phyloP scores from a whole-genome alignment of 2,113 vertebrate species.

The Proteles cristata region DNA sequence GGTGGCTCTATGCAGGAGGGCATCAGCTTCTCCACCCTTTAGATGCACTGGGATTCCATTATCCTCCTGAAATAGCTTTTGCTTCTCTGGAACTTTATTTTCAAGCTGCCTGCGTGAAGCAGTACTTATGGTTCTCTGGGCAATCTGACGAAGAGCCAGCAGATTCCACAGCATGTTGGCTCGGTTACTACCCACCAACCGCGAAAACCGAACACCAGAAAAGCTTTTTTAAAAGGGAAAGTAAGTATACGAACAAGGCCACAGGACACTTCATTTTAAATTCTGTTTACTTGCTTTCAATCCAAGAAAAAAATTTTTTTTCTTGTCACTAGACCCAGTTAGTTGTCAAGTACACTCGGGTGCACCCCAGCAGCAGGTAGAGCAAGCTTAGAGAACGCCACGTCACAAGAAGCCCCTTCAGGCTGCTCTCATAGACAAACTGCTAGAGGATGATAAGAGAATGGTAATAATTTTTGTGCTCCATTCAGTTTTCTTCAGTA shows the following conservation, averaged over 20 bases:
- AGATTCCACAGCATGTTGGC: conserved; percentile 83
- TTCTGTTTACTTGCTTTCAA: conserved; percentile 20
- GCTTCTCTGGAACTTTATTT: conserved; percentile 91
- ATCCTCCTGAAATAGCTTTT: conserved; percentile 96
- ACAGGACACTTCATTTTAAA: conserved; percentile 19
- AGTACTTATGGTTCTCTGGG: conserved; percentile 89
- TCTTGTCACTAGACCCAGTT: background rate
- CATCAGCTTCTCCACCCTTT: conserved; percentile 91
- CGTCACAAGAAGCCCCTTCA: background rate
- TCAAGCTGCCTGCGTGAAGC: conserved; percentile 86
- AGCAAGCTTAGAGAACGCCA: background rate
- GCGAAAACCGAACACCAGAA: background rate
- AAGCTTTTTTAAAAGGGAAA: background rate
- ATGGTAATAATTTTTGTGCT: background rate
- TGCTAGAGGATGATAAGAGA: background rate
- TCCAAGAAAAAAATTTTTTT: background rate
- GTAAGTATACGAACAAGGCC: background rate
- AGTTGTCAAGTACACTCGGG: background rate
- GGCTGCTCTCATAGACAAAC: background rate
- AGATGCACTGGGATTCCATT: conserved; percentile 94
- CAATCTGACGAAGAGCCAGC: conserved; percentile 87
- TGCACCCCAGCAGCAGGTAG: background rate
- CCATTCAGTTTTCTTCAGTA: conserved; percentile 17
- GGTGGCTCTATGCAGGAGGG: conserved; percentile 91
- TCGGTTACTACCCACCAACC: conserved; percentile 23